phyloP scores from a whole-genome alignment of 2,113 vertebrate genomes.

The Chloroceryle aenea region DNA sequence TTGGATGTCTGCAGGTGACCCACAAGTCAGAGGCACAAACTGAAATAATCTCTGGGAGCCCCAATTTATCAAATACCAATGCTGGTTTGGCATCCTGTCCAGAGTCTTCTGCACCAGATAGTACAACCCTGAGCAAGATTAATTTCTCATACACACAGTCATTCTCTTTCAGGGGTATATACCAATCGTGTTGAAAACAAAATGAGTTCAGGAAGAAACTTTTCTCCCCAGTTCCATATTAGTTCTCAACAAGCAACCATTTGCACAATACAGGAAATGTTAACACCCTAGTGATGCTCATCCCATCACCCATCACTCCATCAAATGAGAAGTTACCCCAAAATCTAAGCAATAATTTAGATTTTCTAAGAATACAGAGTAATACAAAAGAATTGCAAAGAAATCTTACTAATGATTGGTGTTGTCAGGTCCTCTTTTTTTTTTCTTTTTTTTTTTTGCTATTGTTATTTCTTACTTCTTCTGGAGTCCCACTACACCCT shows the following conservation, averaged over 20 bases:
- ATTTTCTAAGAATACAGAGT: neutral
- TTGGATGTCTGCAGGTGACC: neutral
- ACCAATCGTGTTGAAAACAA: neutral
- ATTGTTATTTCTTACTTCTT: neutral
- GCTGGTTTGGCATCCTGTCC: conserved; percentile 32
- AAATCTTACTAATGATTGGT: neutral
- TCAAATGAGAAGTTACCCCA: neutral
- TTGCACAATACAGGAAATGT: neutral
- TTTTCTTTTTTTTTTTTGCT: neutral
- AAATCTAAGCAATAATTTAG: neutral
- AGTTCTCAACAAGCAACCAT: neutral
- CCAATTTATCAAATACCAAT: conserved; percentile 38
- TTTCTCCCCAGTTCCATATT: neutral
- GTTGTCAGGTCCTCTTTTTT: neutral
- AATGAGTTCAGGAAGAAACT: neutral
- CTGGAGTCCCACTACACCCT: neutral
- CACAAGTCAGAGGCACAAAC: neutral
- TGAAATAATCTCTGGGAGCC: conserved; percentile 3
- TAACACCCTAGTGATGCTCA: neutral
- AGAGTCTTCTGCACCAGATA: conserved; percentile 49
- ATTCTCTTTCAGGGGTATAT: neutral
- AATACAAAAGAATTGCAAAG: neutral
- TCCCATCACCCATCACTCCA: neutral
- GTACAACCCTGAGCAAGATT: conserved; percentile 27
- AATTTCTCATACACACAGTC: neutral